phyloP scores from a whole-genome alignment of 2,113 vertebrate species.

The Mixornis gularis region DNA sequence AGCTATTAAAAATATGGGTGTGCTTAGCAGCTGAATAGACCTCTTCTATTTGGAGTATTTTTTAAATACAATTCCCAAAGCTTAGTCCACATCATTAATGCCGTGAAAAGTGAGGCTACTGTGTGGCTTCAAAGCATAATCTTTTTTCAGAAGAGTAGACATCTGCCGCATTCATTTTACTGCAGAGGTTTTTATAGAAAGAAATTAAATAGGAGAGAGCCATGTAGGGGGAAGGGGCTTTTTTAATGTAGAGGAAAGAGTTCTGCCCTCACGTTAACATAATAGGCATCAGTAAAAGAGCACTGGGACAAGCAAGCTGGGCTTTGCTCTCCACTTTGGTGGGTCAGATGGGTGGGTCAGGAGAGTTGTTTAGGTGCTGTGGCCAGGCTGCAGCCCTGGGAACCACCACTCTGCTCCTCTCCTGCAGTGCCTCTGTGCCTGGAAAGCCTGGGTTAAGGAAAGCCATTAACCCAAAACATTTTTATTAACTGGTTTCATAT shows the following conservation, averaged over 20 bases:
- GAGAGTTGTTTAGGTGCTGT: not conserved
- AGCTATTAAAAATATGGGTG: conserved; percentile 30
- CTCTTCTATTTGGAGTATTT: conserved; percentile 27
- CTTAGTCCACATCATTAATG: conserved; percentile 39
- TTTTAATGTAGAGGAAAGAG: not conserved
- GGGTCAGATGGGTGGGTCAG: not conserved
- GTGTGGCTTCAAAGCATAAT: conserved; percentile 37
- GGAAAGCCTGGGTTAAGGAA: not conserved
- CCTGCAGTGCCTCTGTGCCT: not conserved
- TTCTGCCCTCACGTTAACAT: not conserved
- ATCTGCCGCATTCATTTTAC: conserved; percentile 13
- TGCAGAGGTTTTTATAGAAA: conserved; percentile 23
- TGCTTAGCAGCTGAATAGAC: conserved; percentile 18
- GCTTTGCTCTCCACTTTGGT: not conserved
- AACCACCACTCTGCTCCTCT: not conserved
- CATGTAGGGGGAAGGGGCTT: not conserved
- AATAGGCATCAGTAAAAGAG: not conserved
- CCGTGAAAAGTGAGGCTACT: conserved; percentile 5
- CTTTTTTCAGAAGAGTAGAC: conserved; percentile 39
- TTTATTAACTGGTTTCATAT: not conserved
- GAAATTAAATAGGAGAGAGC: conserved; percentile 30
- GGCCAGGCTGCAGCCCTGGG: not conserved
- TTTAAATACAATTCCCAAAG: conserved; percentile 41
- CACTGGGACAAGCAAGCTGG: not conserved
- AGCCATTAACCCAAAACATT: not conserved